Base-by-base conservation (phyloP, 2,797 vertebrate genomes). In the Vespertilio murinus region DNA sequence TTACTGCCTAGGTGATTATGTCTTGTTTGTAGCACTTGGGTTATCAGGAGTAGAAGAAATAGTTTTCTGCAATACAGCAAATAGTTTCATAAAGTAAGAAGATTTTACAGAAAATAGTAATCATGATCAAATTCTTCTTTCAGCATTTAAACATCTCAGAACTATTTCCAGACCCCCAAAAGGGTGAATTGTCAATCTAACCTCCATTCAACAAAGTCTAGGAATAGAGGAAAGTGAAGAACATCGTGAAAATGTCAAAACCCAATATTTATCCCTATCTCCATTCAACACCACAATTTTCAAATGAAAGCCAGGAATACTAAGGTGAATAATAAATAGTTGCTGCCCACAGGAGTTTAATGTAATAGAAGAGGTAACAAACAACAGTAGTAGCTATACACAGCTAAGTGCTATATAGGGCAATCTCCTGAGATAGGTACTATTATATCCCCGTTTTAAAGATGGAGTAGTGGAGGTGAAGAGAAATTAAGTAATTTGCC, bases 31-130 rank as follows among this genome's bases (percentile, higher is more conserved):
- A 61, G 17, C 69, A 22, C 82, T 82, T 74, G 42, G 18, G 12
- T 96, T 82, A 59, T n/a, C 8, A n/a, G 17, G 25, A 70, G 40
- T 79, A 82, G 59, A 85, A 74, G 70, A 33, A 94, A 91, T 67
- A 22, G 4, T 4, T 64, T 83, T 80, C 79, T 85, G 16, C 17
- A 42, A 49, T 42, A 82, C 4, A 80, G 59, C 49, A 59, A 79
- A 70, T 28, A 59, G 52, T 59, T 88, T 81, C 77, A n/a, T 45
- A 45, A 40, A 74, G 35, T 30, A 77, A 75, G 33, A 80, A 82
- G 52, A 70, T 61, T 88, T 88, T 67, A 45, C 20, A 81, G 83
- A 84, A 64, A 92, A 67, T 23, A 69, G 6, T 78, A 30, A 71
- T 78, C 49, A 59, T 78, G 38, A 40, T 38, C 38, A 74, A 64